Evolutionary conservation across 2,888 invertebrate species (phyloP).

Genomic region (Pollenia griseotomentosa): DNA sequence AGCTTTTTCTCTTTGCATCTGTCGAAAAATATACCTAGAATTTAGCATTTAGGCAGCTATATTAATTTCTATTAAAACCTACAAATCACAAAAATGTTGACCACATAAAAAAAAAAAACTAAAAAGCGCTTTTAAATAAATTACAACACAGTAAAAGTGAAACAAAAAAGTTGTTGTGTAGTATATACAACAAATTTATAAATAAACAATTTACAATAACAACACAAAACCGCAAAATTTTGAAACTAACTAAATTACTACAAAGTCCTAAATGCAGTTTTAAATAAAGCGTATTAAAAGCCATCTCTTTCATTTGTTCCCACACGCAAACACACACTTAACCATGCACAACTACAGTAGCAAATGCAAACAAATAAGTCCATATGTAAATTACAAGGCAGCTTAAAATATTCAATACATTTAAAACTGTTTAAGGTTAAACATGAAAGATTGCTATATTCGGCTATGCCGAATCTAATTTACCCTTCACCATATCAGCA

Average conservation of each 20-base stretch:
- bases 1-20: too few species aligned
- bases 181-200: background rate
- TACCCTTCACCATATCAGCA: too few species aligned
- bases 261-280: slow-evolving; percentile 36
- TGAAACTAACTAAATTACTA: slow-evolving; percentile 63
- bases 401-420: slow-evolving; percentile 47
- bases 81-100: too few species aligned
- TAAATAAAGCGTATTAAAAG: slow-evolving; percentile 7
- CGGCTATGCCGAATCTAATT: too few species aligned
- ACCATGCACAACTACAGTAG: background rate
- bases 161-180: background rate
- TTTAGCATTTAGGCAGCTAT: too few species aligned
- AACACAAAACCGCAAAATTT: slow-evolving; percentile 55
- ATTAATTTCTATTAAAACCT: too few species aligned
- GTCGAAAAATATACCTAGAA: too few species aligned
- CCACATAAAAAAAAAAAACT: too few species aligned
- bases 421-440: background rate
- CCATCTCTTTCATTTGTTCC: background rate
- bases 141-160: slow-evolving; percentile 20
- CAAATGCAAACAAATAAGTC: background rate
- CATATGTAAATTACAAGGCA: background rate
- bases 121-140: slow-evolving; percentile 29
- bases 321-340: slow-evolving; percentile 7
- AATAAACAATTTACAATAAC: slow-evolving; percentile 43
- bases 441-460: too few species aligned